Conservation (phyloP, 2,113 vertebrate genomes). For the Paramisgurnus dabryanus region DNA sequence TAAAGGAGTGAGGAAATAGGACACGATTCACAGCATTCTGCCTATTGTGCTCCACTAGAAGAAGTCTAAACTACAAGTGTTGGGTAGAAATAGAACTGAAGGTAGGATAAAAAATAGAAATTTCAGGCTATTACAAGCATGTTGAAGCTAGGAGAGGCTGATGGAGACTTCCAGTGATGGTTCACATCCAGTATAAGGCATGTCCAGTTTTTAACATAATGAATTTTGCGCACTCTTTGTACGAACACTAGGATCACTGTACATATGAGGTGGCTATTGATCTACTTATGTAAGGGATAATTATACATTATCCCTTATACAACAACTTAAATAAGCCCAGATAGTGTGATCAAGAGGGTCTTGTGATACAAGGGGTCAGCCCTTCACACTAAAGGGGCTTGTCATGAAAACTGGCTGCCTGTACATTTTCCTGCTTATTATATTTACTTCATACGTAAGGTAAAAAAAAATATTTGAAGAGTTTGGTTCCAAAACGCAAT, state of each 20-base stretch:
- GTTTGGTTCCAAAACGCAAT: too few relatives aligned
- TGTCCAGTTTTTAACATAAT: not conserved
- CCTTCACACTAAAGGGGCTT: too few relatives aligned
- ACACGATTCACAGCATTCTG: not conserved
- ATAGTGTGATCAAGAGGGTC: too few relatives aligned
- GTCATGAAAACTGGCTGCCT: too few relatives aligned
- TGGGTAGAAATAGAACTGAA: not conserved
- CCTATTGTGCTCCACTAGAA: not conserved
- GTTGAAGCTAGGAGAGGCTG: not conserved
- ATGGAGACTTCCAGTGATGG: too few relatives aligned
- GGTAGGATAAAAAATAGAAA: not conserved
- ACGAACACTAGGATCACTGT: not conserved
- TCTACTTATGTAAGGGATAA: not conserved
- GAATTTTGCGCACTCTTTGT: not conserved
- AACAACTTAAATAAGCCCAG: too few relatives aligned
- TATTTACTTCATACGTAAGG: too few relatives aligned
- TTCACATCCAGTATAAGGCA: not conserved
- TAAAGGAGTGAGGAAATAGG: conserved; percentile 6
- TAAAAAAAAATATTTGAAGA: too few relatives aligned
- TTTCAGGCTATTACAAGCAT: not conserved
- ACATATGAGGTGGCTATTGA: not conserved
- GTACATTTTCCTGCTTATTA: too few relatives aligned
- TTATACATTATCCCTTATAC: too few relatives aligned
- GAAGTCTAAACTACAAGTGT: not conserved
- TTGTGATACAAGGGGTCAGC: too few relatives aligned